Evolutionary conservation across 2,797 vertebrate species (phyloP), one percentile per base, ranked within the genome.

Genomic region (Diplodus sargus): DNA sequence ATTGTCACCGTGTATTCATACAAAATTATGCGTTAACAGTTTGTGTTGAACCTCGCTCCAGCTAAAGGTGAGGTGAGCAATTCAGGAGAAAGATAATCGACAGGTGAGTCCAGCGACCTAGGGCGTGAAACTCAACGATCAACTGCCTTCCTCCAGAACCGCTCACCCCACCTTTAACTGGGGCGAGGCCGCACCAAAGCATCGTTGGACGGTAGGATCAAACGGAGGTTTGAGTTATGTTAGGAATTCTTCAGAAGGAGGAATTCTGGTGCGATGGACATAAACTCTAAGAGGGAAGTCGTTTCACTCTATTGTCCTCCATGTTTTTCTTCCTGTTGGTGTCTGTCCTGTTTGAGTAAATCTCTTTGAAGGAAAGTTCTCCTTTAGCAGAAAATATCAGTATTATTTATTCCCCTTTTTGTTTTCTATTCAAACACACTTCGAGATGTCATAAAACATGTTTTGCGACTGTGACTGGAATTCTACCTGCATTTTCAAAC

Each of bases 261-360:
- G 59, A 18, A n/a, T 57, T 47, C 4, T 6, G 2, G 3, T 20
- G 47, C 15, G 14, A 15, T 13, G 61, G 52, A 63, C 66, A 25
- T 10, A 4, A 59, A 18, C 61, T 23, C 39, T 17, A 51, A 42
- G 59, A 53, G 73, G 78, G 82, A 76, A 74, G 68, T 64, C 4
- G 28, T 58, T 65, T 54, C 48, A 18, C 59, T 57, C 48, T 47
- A 34, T 68, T 80, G 70, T 79, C 48, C 9, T 25, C 25, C 6
- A 7, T 61, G 71, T 58, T 61, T 28, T 45, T 10, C 42, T 51
- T 1, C 1, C 56, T 47, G 16, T 13, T 20, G 1, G 2, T 58
- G 22, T 48, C 65, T 74, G 54, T 64, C 17, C 45, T 14, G 28
- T 42, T 45, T 62, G 51, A 57, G n/a, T 20, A 0, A 39, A 59